Conservation (phyloP, 2,113 vertebrate genomes). For the Crypturellus undulatus region DNA sequence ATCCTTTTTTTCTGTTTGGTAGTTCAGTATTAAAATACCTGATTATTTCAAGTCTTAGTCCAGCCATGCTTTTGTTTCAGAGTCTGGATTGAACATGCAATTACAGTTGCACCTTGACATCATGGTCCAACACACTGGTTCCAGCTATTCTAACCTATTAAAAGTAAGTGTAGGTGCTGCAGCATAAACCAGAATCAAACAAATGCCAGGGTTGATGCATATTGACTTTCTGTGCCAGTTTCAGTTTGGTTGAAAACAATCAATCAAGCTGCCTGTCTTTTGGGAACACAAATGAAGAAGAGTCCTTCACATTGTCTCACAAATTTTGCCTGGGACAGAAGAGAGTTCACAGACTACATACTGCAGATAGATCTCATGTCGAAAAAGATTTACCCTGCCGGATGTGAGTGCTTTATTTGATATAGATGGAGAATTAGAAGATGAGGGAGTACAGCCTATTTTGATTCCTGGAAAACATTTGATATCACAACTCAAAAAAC, state of each 20-base stretch:
- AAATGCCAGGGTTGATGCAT: not conserved
- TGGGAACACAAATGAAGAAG: not conserved
- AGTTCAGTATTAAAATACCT: not conserved
- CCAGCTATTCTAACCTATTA: not conserved
- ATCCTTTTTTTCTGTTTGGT: not conserved
- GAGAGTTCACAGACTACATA: not conserved
- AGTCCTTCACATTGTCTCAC: not conserved
- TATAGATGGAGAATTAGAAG: not conserved
- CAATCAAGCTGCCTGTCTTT: not conserved
- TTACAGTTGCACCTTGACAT: not conserved
- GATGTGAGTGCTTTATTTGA: not conserved
- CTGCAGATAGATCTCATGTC: not conserved
- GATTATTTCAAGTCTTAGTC: not conserved
- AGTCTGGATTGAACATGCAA: not conserved
- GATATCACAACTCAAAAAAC: not conserved
- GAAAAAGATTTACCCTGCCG: not conserved
- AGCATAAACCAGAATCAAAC: not conserved
- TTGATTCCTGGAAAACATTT: not conserved
- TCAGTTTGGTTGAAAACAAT: not conserved
- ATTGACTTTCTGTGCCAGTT: not conserved
- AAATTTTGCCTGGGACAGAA: not conserved
- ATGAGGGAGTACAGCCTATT: not conserved
- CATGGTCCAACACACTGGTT: not conserved
- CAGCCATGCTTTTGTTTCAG: not conserved
- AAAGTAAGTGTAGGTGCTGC: not conserved